Evolutionary conservation across 2,113 vertebrate species (phyloP).

Genomic region (Gracilinanus agilis): DNA sequence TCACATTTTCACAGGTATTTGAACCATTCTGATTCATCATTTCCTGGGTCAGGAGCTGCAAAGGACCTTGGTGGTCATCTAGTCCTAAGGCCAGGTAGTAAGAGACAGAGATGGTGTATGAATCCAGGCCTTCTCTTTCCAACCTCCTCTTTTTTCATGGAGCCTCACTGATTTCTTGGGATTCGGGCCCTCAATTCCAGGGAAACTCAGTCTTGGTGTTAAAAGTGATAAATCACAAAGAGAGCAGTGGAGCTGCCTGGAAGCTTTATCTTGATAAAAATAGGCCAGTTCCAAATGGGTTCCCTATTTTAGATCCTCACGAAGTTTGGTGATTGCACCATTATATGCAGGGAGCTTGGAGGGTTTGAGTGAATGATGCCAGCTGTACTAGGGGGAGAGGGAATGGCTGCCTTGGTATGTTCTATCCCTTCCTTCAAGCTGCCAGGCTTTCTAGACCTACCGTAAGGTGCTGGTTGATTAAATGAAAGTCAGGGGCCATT

Average conservation of each 20-base stretch:
- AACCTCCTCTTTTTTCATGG: not conserved
- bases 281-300: constrained; percentile 74
- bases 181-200: constrained; percentile 26
- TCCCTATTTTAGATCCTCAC: constrained; percentile 78
- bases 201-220: constrained; percentile 49
- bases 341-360: constrained; percentile 66
- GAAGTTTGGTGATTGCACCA: constrained; percentile 75
- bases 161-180: not conserved
- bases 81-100: not conserved
- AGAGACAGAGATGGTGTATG: not conserved
- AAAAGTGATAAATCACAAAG: constrained; percentile 68
- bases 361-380: constrained; percentile 59
- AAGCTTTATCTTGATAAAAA: constrained; percentile 73
- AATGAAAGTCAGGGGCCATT: not conserved
- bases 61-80: not conserved
- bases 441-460: not conserved
- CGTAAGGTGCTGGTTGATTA: not conserved
- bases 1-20: constrained; percentile 49
- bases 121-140: not conserved
- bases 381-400: constrained; percentile 60
- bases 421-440: constrained; percentile 47
- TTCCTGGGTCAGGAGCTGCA: not conserved
- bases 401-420: constrained; percentile 45
- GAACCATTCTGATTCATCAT: constrained; percentile 15
- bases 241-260: constrained; percentile 59